Conservation (phyloP, 2,113 vertebrate species). For the Corythoichthys haematopterus region DNA sequence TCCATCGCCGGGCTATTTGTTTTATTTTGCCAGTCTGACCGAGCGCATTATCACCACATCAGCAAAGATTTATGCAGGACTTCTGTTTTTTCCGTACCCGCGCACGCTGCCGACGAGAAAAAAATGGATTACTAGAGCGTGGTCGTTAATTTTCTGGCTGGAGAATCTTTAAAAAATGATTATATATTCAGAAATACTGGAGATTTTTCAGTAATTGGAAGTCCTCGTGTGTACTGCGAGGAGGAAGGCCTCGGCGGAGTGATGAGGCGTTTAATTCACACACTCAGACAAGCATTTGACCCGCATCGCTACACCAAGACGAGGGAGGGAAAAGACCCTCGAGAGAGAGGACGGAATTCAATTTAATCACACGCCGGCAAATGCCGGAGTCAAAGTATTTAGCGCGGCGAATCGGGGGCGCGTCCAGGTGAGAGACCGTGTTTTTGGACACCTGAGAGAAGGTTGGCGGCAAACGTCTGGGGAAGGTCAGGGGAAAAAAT, state of each 20-base stretch:
- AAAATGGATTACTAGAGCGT: conserved; percentile 35
- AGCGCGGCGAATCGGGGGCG: conserved; percentile 29
- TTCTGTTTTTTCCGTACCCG: conserved; percentile 8
- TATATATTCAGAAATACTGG: too few relatives aligned
- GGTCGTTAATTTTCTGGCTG: conserved; percentile 33
- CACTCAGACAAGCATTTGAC: conserved; percentile 52
- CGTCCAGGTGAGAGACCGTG: conserved; percentile 35
- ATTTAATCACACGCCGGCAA: conserved; percentile 51
- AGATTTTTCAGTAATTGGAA: not conserved
- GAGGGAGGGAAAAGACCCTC: not conserved
- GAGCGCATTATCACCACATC: conserved; percentile 53
- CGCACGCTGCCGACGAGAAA: conserved; percentile 35
- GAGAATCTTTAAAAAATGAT: conserved; percentile 13
- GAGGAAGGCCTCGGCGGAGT: conserved; percentile 23
- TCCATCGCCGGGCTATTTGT: conserved; percentile 35
- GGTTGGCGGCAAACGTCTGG: not conserved
- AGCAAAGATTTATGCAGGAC: conserved; percentile 52
- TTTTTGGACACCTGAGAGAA: conserved; percentile 31
- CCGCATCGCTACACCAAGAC: conserved; percentile 29
- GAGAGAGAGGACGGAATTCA: conserved; percentile 42
- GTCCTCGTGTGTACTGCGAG: not conserved
- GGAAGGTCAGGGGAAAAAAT: not conserved
- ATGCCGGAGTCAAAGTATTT: conserved; percentile 43
- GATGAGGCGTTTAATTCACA: conserved; percentile 56
- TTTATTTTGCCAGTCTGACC: conserved; percentile 41